Evolutionary conservation across 2,113 vertebrate species (phyloP), one percentile per base, ranked within the genome.

Genomic region (Zapus hudsonius): DNA sequence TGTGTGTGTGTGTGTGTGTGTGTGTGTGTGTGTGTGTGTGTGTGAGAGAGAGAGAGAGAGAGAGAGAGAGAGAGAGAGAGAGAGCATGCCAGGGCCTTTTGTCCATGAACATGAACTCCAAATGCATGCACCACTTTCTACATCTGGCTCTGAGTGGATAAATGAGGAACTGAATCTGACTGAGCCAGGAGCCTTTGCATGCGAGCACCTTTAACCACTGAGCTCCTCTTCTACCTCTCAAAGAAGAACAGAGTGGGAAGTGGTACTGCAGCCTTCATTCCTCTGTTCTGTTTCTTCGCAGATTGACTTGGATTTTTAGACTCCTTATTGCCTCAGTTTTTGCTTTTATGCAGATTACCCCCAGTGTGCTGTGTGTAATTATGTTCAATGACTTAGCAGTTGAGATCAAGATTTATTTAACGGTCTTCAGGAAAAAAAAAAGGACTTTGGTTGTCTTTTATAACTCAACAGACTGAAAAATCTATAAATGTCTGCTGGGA

Each of bases 401-500:
- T 93, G 52, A 95, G 76, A 96, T 91, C 57, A 92, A 96, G 85
- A 95, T 96, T 94, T 96, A 95, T 96, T 95, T 94, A 90, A 95
- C 96, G 70, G 31, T 93, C 87, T 94, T 95, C 36, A 67, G 44
- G 4, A 61, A 36, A 4, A n/a, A 38, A 94, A 84, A 90, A 86
- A 86, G 52, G 29, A 66, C 55, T 83, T 93, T 40, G 64, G 64
- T 55, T 95, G 84, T 95, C 81, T 95, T 96, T 95, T 93, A 90
- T 93, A 95, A 94, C 85, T 95, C 70, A 92, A 90, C 88, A 92
- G 84, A 96, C 47, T 95, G 92, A 95, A 95, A 95, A 95, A 95
- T 96, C 95, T 96, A 96, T 96, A 96, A 96, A 95, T 88, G 90
- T 96, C 81, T 90, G 70, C 89, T 92, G 93, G 83, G 93, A 95